These are phyloP conservation scores for Acromyrmex charruanus DNA, from an alignment of 1,140 invertebrate genomes.

Conservation along the genomic window DNA sequence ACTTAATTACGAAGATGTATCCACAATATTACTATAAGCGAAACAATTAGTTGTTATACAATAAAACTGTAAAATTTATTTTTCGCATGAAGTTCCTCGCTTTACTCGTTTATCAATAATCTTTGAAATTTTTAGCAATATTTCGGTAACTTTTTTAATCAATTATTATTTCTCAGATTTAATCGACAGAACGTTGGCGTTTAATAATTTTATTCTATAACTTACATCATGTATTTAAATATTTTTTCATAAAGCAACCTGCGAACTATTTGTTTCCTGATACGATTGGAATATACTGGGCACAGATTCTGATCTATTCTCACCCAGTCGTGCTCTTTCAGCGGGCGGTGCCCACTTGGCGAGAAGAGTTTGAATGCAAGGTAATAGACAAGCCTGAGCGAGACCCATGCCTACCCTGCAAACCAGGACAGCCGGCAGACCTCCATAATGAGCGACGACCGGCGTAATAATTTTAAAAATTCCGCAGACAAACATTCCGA, in stretches of 20 bases:
- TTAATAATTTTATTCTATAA: neutral
- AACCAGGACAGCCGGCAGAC: slow-evolving; percentile 86
- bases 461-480: slow-evolving; percentile 85
- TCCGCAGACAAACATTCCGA: slow-evolving; percentile 88
- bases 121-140: neutral
- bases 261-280: neutral
- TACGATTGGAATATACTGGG: neutral
- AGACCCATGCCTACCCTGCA: slow-evolving; percentile 90
- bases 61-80: slow-evolving; percentile 1
- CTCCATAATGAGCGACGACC: slow-evolving; percentile 73
- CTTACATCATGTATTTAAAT: neutral
- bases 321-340: slow-evolving; percentile 84
- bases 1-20: slow-evolving; percentile 4
- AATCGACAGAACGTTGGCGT: neutral
- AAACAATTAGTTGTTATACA: slow-evolving; percentile 8
- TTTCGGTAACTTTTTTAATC: neutral
- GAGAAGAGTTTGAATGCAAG: slow-evolving; percentile 89
- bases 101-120: neutral
- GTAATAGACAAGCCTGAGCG: slow-evolving; percentile 89
- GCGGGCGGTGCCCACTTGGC: slow-evolving; percentile 88
- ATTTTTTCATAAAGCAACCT: neutral
- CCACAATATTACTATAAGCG: neutral
- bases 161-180: neutral
- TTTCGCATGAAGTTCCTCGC: neutral
- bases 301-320: slow-evolving; percentile 59